A percentile compares a stretch with the other conserved stretches of the same genome.
phyloP scores from a whole-genome alignment of 2,113 vertebrate genomes.

The Anarhynchus alexandrinus region DNA sequence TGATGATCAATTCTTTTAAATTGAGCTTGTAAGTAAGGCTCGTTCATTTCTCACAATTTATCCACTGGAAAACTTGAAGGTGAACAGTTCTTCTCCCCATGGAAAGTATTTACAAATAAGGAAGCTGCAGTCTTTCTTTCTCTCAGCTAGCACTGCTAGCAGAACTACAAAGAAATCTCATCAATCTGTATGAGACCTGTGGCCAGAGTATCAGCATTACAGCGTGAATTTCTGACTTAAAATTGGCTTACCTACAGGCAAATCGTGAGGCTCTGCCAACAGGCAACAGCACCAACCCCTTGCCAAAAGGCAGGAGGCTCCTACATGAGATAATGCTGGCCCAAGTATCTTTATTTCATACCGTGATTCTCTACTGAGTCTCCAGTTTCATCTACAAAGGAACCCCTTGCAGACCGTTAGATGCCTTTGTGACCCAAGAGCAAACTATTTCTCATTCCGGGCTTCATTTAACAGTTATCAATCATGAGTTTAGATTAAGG shows the following conservation, averaged over 20 bases:
- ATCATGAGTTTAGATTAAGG: background rate
- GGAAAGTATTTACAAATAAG: background rate
- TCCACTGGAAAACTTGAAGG: background rate
- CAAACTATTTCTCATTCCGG: background rate
- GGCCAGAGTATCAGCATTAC: background rate
- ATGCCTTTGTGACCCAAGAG: background rate
- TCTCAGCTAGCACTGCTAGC: background rate
- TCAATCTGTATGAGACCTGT: background rate
- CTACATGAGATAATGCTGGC: background rate
- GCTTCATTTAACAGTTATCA: background rate
- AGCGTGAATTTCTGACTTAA: background rate
- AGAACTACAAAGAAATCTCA: background rate
- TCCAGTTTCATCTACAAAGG: background rate
- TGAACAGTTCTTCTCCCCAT: background rate
- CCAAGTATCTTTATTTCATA: background rate
- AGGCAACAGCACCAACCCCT: background rate
- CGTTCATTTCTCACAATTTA: background rate
- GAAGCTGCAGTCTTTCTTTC: background rate
- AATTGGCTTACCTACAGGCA: background rate
- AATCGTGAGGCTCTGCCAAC: background rate
- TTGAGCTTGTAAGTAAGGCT: background rate
- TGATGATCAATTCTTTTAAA: slow-evolving; percentile 24
- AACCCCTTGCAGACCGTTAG: background rate
- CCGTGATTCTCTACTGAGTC: background rate
- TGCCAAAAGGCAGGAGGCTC: background rate